Percentiles rank a stretch among this genome's conserved stretches.
phyloP scores from a whole-genome alignment of 2,888 invertebrate genomes.

The Brenthis hecate region DNA sequence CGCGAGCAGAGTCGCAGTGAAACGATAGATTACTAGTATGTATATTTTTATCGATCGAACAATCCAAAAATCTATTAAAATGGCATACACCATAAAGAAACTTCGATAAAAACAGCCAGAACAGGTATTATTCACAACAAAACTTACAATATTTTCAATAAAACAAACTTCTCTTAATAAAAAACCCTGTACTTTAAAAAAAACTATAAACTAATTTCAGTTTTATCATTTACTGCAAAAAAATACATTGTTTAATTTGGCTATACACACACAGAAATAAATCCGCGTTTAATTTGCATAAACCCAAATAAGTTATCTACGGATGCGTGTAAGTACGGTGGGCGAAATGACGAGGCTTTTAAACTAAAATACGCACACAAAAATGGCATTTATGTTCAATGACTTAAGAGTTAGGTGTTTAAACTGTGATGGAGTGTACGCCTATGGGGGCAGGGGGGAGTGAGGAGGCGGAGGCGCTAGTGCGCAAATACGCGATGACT shows the following conservation, averaged over 20 bases:
- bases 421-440: neutral
- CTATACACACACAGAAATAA: constrained; percentile 23
- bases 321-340: constrained; percentile 55
- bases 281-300: constrained; percentile 39
- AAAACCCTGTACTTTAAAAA: neutral
- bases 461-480: constrained; percentile 48
- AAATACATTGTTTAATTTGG: constrained; percentile 30
- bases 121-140: neutral
- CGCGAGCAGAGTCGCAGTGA: too few relatives aligned
- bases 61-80: too few relatives aligned
- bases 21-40: too few relatives aligned
- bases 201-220: constrained; percentile 14
- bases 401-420: constrained; percentile 6
- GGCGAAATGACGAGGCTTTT: constrained; percentile 10
- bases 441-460: constrained; percentile 37
- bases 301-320: constrained; percentile 40
- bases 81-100: too few relatives aligned
- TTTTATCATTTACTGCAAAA: constrained; percentile 19
- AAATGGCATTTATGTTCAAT: neutral
- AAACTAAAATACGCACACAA: neutral
- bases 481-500: constrained; percentile 70
- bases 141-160: neutral
- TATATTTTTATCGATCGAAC: too few relatives aligned
- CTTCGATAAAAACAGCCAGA: too few relatives aligned
- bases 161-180: neutral